Conservation (phyloP, 2,888 invertebrate species). For the Luffia ferchaultella region DNA sequence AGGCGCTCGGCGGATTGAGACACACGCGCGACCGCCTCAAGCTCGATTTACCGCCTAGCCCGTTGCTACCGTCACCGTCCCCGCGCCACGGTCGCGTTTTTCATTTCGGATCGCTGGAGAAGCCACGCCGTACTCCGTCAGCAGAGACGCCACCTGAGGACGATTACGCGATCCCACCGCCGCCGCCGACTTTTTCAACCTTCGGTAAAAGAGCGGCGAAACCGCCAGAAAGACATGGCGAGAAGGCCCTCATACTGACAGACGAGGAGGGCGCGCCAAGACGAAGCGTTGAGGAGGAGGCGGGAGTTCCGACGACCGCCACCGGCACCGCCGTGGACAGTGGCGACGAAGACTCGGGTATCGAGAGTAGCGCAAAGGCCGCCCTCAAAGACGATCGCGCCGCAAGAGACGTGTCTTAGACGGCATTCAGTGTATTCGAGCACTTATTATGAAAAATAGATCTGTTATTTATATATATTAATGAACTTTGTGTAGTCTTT, state of each 20-base stretch:
- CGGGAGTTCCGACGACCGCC: conserved; percentile 22
- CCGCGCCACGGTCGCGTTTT: conserved; percentile 48
- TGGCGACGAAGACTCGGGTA: conserved; percentile 72
- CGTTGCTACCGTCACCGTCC: conserved; percentile 37
- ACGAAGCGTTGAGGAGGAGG: conserved; percentile 20
- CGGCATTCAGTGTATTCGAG: not conserved
- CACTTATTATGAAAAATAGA: not conserved
- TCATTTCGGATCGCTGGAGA: conserved; percentile 43
- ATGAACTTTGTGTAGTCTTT: not conserved
- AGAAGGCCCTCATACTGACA: conserved; percentile 35
- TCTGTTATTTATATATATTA: not conserved
- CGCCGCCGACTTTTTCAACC: conserved; percentile 66
- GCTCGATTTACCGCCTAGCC: conserved; percentile 72
- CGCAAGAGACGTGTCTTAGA: too few relatives aligned
- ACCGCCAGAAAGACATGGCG: conserved; percentile 16
- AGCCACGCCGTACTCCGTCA: conserved; percentile 22
- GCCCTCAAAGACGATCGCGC: conserved; percentile 60
- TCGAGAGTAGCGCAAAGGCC: conserved; percentile 68
- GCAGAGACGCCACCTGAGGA: conserved; percentile 32
- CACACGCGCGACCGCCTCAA: conserved; percentile 78
- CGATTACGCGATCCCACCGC: conserved; percentile 18
- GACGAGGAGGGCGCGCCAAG: conserved; percentile 18
- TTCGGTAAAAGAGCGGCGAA: conserved; percentile 58
- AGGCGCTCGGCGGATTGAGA: conserved; percentile 71
- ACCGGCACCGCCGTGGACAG: conserved; percentile 66